phyloP scores from a whole-genome alignment of 2,113 vertebrate species.

The Penelope pileata region DNA sequence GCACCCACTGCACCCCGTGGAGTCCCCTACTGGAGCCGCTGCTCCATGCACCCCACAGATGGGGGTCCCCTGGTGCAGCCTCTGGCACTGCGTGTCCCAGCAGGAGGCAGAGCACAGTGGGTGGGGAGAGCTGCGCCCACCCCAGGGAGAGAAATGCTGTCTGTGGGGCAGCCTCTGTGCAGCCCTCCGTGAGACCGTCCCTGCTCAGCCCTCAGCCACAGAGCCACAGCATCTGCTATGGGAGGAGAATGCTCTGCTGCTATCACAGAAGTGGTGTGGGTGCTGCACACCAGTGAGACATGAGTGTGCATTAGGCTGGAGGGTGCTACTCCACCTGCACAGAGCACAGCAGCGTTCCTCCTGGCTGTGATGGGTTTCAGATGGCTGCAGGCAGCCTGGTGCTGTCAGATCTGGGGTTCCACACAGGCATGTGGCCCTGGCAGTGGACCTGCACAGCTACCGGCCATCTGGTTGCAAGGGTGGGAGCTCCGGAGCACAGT shows the following conservation, averaged over 20 bases:
- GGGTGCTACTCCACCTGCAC: neutral
- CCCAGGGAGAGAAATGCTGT: neutral
- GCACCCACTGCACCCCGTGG: no score
- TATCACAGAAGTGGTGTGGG: no score
- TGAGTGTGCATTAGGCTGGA: fast-evolving
- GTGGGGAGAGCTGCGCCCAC: no score
- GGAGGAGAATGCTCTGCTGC: no score
- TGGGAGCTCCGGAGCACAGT: neutral
- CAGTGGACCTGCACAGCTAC: no score
- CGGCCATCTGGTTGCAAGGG: neutral
- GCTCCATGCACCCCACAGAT: no score
- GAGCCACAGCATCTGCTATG: neutral
- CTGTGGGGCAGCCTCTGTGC: neutral
- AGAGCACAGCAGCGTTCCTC: fast-evolving
- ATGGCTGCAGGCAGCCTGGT: neutral
- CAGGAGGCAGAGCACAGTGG: no score
- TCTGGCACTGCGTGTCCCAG: no score
- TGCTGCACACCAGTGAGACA: fast-evolving
- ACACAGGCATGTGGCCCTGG: fast-evolving
- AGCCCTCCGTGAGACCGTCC: neutral
- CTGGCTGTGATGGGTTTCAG: fast-evolving
- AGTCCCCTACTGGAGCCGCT: no score
- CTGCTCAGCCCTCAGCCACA: neutral
- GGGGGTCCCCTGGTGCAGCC: no score
- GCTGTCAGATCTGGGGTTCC: no score